Conservation (phyloP, 2,797 vertebrate genomes). For the Esox lucius region DNA sequence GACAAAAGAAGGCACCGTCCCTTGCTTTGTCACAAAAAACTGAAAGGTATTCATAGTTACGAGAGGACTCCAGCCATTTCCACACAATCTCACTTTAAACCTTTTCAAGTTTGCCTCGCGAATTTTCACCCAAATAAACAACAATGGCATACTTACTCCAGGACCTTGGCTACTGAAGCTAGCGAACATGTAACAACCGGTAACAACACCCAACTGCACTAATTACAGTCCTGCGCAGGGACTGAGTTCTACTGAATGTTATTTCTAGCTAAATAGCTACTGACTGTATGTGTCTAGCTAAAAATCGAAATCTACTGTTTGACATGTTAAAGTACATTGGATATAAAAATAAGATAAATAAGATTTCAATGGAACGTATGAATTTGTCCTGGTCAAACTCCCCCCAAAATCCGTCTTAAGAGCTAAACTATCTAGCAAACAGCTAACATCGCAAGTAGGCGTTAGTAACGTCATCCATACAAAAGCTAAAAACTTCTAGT, state of each 20-base stretch:
- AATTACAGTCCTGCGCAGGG: no score
- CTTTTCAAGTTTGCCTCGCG: constrained; percentile 59
- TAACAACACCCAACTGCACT: not conserved
- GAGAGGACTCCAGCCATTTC: constrained; percentile 51
- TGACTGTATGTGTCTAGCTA: no score
- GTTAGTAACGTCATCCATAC: not conserved
- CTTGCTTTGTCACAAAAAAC: constrained; percentile 19
- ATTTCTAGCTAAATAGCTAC: not conserved
- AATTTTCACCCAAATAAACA: constrained; percentile 52
- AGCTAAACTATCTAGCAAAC: not conserved
- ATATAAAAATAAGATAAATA: no score
- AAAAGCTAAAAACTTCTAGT: not conserved
- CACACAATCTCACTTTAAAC: constrained; percentile 44
- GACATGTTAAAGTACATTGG: no score
- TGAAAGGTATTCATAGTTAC: constrained; percentile 32
- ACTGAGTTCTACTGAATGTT: no score
- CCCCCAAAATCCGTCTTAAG: not conserved
- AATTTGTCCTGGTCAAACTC: not conserved
- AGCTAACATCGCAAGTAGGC: not conserved
- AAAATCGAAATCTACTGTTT: no score
- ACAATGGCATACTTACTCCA: constrained; percentile 39
- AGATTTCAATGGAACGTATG: no score
- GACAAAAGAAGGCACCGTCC: not conserved
- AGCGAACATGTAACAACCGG: not conserved
- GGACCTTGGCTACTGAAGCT: not conserved